Evolutionary conservation across 1,140 invertebrate genomes (phyloP).

Genomic region (Zaprionus inermis): DNA sequence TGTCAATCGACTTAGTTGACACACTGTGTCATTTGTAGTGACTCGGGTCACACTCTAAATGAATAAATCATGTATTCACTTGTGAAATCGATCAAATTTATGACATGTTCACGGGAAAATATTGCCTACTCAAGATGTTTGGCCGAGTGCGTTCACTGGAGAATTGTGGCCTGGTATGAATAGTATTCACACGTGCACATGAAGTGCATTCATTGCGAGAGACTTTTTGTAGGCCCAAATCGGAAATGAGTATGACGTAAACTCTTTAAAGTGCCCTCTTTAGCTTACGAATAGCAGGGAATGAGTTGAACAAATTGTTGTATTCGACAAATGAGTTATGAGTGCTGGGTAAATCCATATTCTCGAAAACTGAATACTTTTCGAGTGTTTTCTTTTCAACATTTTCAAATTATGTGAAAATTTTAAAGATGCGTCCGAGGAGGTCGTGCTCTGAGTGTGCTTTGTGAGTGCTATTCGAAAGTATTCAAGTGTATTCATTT

Average conservation of each 20-base stretch:
- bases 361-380: too few relatives aligned
- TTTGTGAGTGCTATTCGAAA: background rate
- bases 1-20: slow-evolving; percentile 25
- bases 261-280: too few relatives aligned
- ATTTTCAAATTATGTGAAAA: too few relatives aligned
- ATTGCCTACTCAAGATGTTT: background rate
- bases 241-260: too few relatives aligned
- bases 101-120: background rate
- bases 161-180: background rate
- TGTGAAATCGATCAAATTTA: slow-evolving; percentile 7
- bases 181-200: background rate
- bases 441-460: background rate
- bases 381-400: too few relatives aligned
- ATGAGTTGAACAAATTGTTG: too few relatives aligned
- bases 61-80: slow-evolving; percentile 26
- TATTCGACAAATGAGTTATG: too few relatives aligned
- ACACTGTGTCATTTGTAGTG: slow-evolving; percentile 9
- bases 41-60: slow-evolving; percentile 18
- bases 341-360: too few relatives aligned
- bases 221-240: too few relatives aligned
- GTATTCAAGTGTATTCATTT: slow-evolving; percentile 13
- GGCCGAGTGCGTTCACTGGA: too few relatives aligned
- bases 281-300: too few relatives aligned
- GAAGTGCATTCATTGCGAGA: background rate
- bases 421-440: background rate